phyloP scores from a whole-genome alignment of 2,797 vertebrate genomes.

The Clarias platycephalus region DNA sequence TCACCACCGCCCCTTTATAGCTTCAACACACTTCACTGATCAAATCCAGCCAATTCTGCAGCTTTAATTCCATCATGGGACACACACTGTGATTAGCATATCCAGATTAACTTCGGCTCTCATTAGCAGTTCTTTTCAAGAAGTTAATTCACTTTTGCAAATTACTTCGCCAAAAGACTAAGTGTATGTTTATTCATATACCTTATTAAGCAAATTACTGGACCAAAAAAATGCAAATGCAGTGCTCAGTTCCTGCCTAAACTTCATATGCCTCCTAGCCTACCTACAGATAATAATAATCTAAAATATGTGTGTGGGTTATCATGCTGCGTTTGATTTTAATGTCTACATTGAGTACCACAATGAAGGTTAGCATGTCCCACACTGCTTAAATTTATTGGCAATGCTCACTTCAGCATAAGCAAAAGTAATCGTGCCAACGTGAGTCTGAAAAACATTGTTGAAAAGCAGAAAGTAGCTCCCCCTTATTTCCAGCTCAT shows the following conservation, averaged over 20 bases:
- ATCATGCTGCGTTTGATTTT: neutral
- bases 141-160: slow-evolving; percentile 64
- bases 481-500: slow-evolving; percentile 58
- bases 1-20: slow-evolving; percentile 71
- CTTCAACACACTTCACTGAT: slow-evolving; percentile 70
- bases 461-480: slow-evolving; percentile 29
- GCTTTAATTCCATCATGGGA: slow-evolving; percentile 43
- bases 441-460: neutral
- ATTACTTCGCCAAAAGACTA: slow-evolving; percentile 43
- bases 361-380: neutral
- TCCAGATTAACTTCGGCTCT: slow-evolving; percentile 78
- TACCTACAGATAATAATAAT: neutral
- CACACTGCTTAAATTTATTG: neutral
- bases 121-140: slow-evolving; percentile 70
- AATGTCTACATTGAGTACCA: neutral
- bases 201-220: slow-evolving; percentile 41
- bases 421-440: neutral
- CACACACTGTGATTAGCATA: slow-evolving; percentile 72
- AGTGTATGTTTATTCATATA: slow-evolving; percentile 37
- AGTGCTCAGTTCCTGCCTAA: neutral
- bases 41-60: slow-evolving; percentile 58
- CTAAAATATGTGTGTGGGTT: neutral
- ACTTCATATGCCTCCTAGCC: neutral
- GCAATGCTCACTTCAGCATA: neutral
- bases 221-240: neutral